Conservation (phyloP, 2,888 invertebrate species). For the Andrena trimmerana region DNA sequence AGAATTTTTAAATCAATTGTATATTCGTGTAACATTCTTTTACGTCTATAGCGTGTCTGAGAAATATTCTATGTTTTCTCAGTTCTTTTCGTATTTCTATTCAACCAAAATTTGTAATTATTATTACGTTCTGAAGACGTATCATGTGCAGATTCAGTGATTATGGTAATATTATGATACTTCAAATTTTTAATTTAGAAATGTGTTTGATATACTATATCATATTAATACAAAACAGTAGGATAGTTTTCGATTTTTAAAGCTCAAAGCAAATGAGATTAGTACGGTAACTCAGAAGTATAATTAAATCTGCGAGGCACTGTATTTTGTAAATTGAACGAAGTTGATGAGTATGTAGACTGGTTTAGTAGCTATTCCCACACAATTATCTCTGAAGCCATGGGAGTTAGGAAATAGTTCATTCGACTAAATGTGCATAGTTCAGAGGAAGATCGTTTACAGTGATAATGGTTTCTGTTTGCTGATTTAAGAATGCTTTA, state of each 20-base stretch:
- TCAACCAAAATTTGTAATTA: neutral
- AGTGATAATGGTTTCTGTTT: neutral
- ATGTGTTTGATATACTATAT: neutral
- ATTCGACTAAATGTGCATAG: constrained; percentile 8
- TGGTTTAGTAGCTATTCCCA: neutral
- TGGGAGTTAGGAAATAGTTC: neutral
- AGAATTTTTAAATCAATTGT: neutral
- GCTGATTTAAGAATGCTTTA: neutral
- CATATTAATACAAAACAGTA: neutral
- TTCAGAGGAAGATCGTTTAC: neutral
- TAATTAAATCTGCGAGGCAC: constrained; percentile 9
- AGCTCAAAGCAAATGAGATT: no score
- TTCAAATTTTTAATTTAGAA: neutral
- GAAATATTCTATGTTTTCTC: neutral
- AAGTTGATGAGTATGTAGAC: neutral
- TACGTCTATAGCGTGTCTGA: neutral
- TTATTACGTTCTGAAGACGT: neutral
- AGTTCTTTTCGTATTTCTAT: neutral
- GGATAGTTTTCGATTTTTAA: neutral
- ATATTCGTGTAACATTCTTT: neutral
- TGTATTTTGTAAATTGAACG: constrained; percentile 5
- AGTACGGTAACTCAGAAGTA: neutral
- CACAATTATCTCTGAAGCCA: neutral
- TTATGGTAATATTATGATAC: neutral
- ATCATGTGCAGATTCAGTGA: neutral